Evolutionary conservation across 1,140 invertebrate genomes (phyloP).

Genomic region (Drosophila pseudoananassae): DNA sequence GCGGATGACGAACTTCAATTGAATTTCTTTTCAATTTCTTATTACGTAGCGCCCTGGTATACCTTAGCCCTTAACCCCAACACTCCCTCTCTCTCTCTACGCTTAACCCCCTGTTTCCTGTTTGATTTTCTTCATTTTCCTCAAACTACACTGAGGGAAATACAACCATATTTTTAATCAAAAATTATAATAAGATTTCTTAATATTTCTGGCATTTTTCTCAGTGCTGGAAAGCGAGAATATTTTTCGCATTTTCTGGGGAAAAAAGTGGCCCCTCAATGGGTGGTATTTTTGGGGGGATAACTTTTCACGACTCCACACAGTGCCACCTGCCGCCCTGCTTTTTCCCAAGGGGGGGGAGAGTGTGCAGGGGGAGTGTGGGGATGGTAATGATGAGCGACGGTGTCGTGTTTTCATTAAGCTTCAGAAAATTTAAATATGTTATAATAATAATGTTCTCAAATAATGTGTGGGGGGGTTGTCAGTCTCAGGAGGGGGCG

Average conservation of each 20-base stretch:
- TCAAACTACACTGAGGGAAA: neutral
- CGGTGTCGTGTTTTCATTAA: conserved; percentile 79
- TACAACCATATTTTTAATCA: too few relatives aligned
- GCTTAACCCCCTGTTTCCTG: conserved; percentile 15
- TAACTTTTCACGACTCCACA: conserved; percentile 30
- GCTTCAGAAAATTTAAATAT: conserved; percentile 67
- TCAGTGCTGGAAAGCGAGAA: conserved; percentile 9
- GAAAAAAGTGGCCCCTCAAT: conserved; percentile 31
- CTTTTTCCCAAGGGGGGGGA: neutral
- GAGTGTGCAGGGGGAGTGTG: neutral
- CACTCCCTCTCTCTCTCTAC: neutral
- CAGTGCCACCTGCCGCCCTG: conserved; percentile 22
- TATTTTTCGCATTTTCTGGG: conserved; percentile 21
- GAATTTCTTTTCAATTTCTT: conserved; percentile 78
- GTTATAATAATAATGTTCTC: conserved; percentile 69
- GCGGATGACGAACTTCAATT: conserved; percentile 66
- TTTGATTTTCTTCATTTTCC: neutral
- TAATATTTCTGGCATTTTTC: neutral
- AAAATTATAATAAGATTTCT: neutral
- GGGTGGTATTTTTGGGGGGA: neutral
- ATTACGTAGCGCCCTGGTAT: conserved; percentile 5
- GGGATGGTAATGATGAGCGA: conserved; percentile 69
- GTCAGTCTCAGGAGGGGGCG: conserved; percentile 5
- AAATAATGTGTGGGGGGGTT: conserved; percentile 40
- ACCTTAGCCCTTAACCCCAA: neutral